phyloP scores from a whole-genome alignment of 2,888 invertebrate genomes.

The Ennomos fuscantarius region DNA sequence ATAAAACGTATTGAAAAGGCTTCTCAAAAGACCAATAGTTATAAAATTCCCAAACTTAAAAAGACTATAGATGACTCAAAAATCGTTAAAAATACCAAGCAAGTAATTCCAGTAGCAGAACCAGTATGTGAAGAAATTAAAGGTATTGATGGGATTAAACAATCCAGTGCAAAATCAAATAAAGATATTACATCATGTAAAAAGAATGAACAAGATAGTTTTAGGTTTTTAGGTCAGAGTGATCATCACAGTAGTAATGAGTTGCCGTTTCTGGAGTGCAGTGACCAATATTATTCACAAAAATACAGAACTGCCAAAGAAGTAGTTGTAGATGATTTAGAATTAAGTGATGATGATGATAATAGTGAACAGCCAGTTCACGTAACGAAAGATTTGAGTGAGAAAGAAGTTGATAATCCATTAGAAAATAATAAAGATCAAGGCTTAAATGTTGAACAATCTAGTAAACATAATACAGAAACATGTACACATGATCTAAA shows the following conservation, averaged over 20 bases:
- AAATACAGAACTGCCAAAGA: conserved; percentile 39
- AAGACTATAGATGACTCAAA: conserved; percentile 13
- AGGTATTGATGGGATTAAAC: conserved; percentile 4
- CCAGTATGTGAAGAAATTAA: conserved; percentile 12
- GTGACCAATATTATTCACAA: conserved; percentile 10
- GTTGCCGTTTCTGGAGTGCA: conserved; percentile 5
- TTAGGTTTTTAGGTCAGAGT: neutral
- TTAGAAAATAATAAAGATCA: conserved; percentile 2
- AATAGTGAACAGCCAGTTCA: conserved; percentile 28
- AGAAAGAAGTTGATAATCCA: neutral
- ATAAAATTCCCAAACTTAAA: conserved; percentile 50
- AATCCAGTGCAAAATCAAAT: neutral
- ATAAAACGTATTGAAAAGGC: conserved; percentile 19
- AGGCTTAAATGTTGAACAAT: neutral
- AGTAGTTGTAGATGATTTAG: conserved; percentile 69
- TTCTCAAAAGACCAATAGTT: conserved; percentile 28
- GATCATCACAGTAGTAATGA: neutral
- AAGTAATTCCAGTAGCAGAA: conserved; percentile 14
- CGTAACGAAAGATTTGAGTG: conserved; percentile 9
- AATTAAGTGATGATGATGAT: conserved; percentile 74
- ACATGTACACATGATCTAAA: neutral
- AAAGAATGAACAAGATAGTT: neutral
- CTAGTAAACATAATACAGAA: neutral
- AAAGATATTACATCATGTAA: conserved; percentile 1
- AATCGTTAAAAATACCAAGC: conserved; percentile 15